phyloP scores from a whole-genome alignment of 2,797 vertebrate species.

The Anolis apletophallus region DNA sequence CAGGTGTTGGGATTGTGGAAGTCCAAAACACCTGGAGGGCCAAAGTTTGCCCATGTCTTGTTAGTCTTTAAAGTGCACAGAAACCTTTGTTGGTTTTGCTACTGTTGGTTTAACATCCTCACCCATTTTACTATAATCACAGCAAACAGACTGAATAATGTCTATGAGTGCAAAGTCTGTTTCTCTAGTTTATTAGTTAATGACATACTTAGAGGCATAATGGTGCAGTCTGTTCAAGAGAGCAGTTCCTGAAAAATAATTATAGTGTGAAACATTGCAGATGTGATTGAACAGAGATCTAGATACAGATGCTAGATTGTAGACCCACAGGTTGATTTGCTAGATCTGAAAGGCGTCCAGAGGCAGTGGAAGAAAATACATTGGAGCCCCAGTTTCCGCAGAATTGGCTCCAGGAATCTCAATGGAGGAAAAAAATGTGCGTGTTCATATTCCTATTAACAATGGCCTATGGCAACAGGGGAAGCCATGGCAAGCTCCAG shows the following conservation, averaged over 20 bases:
- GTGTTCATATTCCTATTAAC: no score
- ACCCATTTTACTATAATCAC: neutral
- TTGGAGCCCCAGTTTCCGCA: no score
- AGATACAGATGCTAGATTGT: neutral
- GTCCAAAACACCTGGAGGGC: no score
- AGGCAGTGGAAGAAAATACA: neutral
- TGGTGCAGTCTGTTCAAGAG: neutral
- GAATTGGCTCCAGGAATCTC: no score
- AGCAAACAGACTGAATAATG: neutral
- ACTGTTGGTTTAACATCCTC: neutral
- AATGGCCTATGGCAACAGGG: no score
- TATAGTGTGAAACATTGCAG: neutral
- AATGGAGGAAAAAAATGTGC: no score
- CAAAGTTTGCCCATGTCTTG: neutral
- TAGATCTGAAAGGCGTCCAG: neutral
- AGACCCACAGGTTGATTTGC: neutral
- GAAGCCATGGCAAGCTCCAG: no score
- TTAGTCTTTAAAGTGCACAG: neutral
- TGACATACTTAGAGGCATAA: neutral
- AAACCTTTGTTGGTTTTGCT: neutral
- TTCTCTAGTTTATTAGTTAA: neutral
- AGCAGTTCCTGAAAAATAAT: neutral
- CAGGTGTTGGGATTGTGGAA: no score
- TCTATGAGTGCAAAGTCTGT: neutral
- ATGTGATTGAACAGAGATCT: neutral